Base-by-base conservation (phyloP, 2,888 invertebrate species). In the Diplolepis rosae region DNA sequence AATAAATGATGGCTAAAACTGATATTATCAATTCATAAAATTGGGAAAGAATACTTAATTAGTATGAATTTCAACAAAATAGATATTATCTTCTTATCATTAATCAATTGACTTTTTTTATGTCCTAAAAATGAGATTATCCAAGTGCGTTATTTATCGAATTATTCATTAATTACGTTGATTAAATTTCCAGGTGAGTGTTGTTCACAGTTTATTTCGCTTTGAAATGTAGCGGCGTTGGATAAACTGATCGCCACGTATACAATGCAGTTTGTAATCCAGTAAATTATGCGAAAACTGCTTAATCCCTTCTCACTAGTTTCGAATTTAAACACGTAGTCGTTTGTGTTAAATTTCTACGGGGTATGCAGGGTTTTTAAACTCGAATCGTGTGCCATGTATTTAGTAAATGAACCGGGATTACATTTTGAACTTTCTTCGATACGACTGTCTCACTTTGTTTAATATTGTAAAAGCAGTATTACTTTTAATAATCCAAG, bases 271-370 rank as follows among this genome's bases (percentile, higher is more conserved):
- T 75, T 74, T 73, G 77, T 75, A 61, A 72, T 73, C 68, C 61
- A 52, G 67, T 72, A 74, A 75, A 79, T 76, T 77, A 76, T 69
- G 71, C 71, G 51, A 75, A 71, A 68, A 68, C 70, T 73, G 69
- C 70, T 72, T 72, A 75, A 73, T 73, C 72, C 66, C 67, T 68
- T 66, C 66, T 73, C 70, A 65, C 69, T 75, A 72, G 74, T 76
- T 75, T 70, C 56, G 52, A 77, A 81, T 79, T 77, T 74, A 74
- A 71, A 72, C 79, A 65, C 74, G 75, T 72, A 65, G 68, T 61
- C 67, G 72, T 72, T 80, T 45, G 45, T 18, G 9, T 45, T 76
- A 77, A 83, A 79, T 83, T 79, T 80, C 77, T 75, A 74, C 76
- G 73, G n/a, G n/a, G 67, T 68, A 7, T 71, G 71, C 51, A 71